A percentile compares a stretch with the other conserved stretches of the same genome.
Evolutionary conservation across 2,113 vertebrate species (phyloP).

Genomic region (Pterophyllum scalare): DNA sequence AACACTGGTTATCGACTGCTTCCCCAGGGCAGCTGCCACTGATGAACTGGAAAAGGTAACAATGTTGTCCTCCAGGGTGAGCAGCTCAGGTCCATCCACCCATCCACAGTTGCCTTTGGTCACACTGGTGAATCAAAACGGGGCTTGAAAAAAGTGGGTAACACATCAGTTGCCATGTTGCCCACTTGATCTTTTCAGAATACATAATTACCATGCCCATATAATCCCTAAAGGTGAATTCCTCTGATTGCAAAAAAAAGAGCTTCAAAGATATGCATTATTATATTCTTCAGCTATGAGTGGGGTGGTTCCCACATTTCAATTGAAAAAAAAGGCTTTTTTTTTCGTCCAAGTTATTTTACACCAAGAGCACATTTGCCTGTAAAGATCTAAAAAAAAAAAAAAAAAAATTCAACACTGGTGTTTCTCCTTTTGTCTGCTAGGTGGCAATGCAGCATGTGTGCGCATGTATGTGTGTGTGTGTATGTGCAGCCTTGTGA

Average conservation of each 20-base stretch:
- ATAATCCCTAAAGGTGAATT: slow-evolving; percentile 46
- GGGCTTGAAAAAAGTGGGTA: slow-evolving; percentile 24
- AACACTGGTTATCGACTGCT: slow-evolving; percentile 72
- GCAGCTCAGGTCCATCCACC: slow-evolving; percentile 8
- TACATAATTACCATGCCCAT: slow-evolving; percentile 53
- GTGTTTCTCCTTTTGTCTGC: slow-evolving; percentile 37
- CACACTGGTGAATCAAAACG: slow-evolving; percentile 56
- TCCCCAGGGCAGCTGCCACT: slow-evolving; percentile 47
- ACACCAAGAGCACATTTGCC: background rate
- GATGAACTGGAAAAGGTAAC: slow-evolving; percentile 73
- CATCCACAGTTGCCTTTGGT: slow-evolving; percentile 29
- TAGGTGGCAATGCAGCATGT: slow-evolving; percentile 67
- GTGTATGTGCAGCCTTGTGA: slow-evolving; percentile 6
- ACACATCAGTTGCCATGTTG: slow-evolving; percentile 32
- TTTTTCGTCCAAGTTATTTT: no score
- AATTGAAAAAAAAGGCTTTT: background rate
- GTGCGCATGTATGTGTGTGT: background rate
- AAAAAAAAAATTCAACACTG: background rate
- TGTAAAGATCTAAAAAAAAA: background rate
- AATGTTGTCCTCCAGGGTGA: slow-evolving; percentile 57
- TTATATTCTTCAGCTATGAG: background rate
- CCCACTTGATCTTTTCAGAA: slow-evolving; percentile 59
- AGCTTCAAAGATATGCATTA: background rate
- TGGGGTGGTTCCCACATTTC: background rate
- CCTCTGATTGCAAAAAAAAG: background rate